Conservation (phyloP, 2,113 vertebrate species). For the Rattus rattus region DNA sequence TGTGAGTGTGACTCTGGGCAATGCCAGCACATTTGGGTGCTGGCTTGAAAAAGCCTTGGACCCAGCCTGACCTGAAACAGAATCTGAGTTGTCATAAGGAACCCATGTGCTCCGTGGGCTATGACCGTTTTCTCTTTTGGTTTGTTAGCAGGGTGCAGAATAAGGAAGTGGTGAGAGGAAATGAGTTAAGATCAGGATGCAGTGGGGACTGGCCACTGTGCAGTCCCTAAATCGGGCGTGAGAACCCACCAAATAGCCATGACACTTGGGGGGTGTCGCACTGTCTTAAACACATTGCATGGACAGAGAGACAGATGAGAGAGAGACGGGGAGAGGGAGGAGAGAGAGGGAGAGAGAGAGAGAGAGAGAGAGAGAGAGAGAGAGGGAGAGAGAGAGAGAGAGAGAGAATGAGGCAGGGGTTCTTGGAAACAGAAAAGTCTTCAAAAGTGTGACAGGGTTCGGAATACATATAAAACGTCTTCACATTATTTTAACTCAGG, state of each 20-base stretch:
- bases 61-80: background rate
- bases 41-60: background rate
- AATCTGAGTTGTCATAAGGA: background rate
- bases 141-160: background rate
- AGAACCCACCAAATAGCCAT: background rate
- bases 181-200: background rate
- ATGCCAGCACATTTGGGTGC: background rate
- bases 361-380: background rate
- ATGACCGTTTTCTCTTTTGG: no score
- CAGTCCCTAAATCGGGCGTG: background rate
- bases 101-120: background rate
- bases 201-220: background rate
- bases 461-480: background rate
- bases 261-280: slow-evolving; percentile 1
- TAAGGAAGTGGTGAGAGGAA: background rate
- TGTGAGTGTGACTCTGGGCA: no score
- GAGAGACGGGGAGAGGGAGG: background rate
- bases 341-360: no score
- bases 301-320: background rate
- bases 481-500: background rate
- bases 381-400: background rate
- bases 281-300: background rate
- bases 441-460: background rate
- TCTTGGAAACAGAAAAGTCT: background rate
- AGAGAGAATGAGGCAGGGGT: background rate